phyloP scores from a whole-genome alignment of 2,888 invertebrate genomes.

The Synergus japonicus region DNA sequence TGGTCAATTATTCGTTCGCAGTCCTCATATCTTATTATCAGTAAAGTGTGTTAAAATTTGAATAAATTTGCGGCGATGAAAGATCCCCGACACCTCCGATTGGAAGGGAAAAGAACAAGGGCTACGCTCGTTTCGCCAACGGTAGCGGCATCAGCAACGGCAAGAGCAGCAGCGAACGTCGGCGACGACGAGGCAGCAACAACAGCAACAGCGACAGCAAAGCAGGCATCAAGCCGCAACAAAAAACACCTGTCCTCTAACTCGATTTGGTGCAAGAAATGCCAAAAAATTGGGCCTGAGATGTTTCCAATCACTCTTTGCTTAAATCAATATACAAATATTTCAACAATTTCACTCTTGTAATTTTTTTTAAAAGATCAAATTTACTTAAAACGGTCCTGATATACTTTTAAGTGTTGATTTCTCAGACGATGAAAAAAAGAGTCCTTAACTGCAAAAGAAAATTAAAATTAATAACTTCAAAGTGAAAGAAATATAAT shows the following conservation, averaged over 20 bases:
- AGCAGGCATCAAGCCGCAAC: slow-evolving; percentile 68
- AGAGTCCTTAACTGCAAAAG: slow-evolving; percentile 3
- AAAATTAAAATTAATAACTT: not conserved
- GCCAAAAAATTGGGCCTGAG: not conserved
- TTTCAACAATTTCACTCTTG: not conserved
- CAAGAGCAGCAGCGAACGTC: slow-evolving; percentile 52
- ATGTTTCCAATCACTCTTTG: not conserved
- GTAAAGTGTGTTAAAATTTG: not conserved
- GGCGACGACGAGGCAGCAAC: slow-evolving; percentile 46
- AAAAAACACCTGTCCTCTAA: slow-evolving; percentile 50
- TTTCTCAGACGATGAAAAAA: not conserved
- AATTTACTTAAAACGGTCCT: not conserved
- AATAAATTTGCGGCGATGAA: not conserved
- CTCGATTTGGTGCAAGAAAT: slow-evolving; percentile 34
- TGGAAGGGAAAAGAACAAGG: slow-evolving; percentile 46
- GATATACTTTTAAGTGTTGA: not conserved
- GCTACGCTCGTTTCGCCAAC: slow-evolving; percentile 49
- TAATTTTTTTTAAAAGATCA: not conserved
- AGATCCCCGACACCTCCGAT: slow-evolving; percentile 40
- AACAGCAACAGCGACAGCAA: slow-evolving; percentile 65
- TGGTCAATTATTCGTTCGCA: slow-evolving; percentile 32
- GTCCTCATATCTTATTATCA: not conserved
- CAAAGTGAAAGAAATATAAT: not conserved
- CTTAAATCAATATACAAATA: not conserved
- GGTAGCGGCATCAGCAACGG: slow-evolving; percentile 53